These are phyloP conservation scores for Tyria jacobaeae DNA, from an alignment of 2,888 invertebrate species.

Conservation along the genomic window DNA sequence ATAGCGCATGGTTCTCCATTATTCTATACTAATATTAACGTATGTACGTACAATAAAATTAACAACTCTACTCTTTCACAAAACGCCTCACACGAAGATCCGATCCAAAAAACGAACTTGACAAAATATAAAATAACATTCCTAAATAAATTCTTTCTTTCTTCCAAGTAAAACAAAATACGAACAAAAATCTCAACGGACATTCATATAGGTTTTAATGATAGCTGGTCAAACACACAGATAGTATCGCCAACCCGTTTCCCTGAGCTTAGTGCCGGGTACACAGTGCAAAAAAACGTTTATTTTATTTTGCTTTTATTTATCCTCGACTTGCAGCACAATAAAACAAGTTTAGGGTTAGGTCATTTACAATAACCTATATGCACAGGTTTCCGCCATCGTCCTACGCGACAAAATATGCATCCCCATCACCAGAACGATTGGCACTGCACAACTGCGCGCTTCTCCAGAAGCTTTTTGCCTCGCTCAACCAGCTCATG, in stretches of 20 bases:
- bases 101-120: conserved; percentile 20
- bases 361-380: too few relatives aligned
- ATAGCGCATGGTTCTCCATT: too few relatives aligned
- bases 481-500: too few relatives aligned
- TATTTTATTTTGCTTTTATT: neutral
- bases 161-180: conserved; percentile 33
- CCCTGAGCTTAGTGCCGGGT: conserved; percentile 32
- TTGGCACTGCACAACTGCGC: too few relatives aligned
- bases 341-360: too few relatives aligned
- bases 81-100: conserved; percentile 28
- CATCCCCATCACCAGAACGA: too few relatives aligned
- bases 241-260: conserved; percentile 52
- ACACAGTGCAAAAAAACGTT: conserved; percentile 18
- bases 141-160: conserved; percentile 37
- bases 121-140: conserved; percentile 20
- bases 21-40: neutral
- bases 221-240: conserved; percentile 41
- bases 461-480: too few relatives aligned
- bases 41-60: neutral
- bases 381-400: too few relatives aligned
- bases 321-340: too few relatives aligned
- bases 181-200: conserved; percentile 46
- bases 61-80: neutral
- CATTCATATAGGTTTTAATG: conserved; percentile 51
- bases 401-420: too few relatives aligned